phyloP scores from a whole-genome alignment of 2,888 invertebrate species.

The Kryphioiulus occultus region DNA sequence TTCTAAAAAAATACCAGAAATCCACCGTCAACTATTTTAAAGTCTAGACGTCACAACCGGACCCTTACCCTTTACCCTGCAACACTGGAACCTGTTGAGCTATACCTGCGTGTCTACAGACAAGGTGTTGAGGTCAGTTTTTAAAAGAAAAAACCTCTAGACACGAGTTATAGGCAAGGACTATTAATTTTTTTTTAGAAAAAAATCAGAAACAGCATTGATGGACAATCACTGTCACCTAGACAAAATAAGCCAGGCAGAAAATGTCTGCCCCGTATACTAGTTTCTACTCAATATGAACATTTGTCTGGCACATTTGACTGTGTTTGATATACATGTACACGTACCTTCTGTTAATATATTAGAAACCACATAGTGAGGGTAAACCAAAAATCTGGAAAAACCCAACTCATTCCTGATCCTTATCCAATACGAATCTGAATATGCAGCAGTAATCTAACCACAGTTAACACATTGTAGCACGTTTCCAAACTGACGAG shows the following conservation, averaged over 20 bases:
- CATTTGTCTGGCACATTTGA: too few relatives aligned
- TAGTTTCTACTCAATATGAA: too few relatives aligned
- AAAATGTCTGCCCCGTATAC: too few relatives aligned
- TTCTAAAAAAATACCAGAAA: constrained; percentile 20
- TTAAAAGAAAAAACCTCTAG: neutral
- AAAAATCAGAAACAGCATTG: too few relatives aligned
- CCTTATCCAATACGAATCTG: neutral
- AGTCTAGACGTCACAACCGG: neutral
- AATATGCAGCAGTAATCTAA: neutral
- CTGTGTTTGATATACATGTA: too few relatives aligned
- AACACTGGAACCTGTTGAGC: neutral
- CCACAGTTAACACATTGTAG: neutral
- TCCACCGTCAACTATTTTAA: neutral
- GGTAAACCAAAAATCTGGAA: neutral
- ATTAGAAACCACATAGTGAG: neutral
- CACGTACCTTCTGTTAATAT: neutral
- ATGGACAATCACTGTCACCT: too few relatives aligned
- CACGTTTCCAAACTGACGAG: neutral
- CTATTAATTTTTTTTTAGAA: too few relatives aligned
- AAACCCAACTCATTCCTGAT: neutral
- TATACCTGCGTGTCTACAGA: neutral
- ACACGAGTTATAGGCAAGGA: neutral
- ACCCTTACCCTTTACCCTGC: neutral
- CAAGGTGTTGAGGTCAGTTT: neutral
- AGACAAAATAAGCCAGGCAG: too few relatives aligned